Evolutionary conservation across 2,888 invertebrate genomes (phyloP).

Genomic region (Netelia melanura): DNA sequence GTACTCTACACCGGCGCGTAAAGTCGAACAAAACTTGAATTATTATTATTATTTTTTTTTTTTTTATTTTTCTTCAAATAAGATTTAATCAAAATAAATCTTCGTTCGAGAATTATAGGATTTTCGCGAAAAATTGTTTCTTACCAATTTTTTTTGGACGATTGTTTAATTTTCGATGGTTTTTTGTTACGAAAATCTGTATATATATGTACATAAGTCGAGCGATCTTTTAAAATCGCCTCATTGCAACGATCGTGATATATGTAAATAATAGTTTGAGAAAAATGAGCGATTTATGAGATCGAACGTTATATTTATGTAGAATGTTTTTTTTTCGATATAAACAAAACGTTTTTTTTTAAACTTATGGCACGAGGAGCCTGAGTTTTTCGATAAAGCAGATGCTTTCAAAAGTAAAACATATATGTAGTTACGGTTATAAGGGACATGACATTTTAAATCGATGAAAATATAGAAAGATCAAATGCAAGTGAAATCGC

Average conservation of each 20-base stretch:
- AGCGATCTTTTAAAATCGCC: slow-evolving; percentile 33
- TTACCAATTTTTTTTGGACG: slow-evolving; percentile 20
- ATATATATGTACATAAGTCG: slow-evolving; percentile 57
- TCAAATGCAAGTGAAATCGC: neutral
- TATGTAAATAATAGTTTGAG: slow-evolving; percentile 65
- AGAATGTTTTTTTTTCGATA: slow-evolving; percentile 7
- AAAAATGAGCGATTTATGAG: slow-evolving; percentile 36
- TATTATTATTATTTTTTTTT: neutral
- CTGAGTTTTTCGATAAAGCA: too few species aligned
- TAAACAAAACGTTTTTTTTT: neutral
- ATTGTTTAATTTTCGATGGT: slow-evolving; percentile 10
- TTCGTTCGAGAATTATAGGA: neutral
- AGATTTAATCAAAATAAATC: slow-evolving; percentile 11
- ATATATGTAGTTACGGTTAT: too few species aligned
- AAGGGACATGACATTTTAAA: too few species aligned
- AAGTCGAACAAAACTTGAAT: slow-evolving; percentile 3
- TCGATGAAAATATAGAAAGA: too few species aligned
- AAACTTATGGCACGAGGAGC: neutral
- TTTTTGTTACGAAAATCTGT: slow-evolving; percentile 33
- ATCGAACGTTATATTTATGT: neutral
- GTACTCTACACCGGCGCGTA: neutral
- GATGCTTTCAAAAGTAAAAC: too few species aligned
- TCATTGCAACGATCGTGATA: slow-evolving; percentile 66
- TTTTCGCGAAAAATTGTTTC: slow-evolving; percentile 1
- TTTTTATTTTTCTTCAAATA: slow-evolving; percentile 13